phyloP scores from a whole-genome alignment of 1,140 invertebrate species.

The Globodera ellingtonae region DNA sequence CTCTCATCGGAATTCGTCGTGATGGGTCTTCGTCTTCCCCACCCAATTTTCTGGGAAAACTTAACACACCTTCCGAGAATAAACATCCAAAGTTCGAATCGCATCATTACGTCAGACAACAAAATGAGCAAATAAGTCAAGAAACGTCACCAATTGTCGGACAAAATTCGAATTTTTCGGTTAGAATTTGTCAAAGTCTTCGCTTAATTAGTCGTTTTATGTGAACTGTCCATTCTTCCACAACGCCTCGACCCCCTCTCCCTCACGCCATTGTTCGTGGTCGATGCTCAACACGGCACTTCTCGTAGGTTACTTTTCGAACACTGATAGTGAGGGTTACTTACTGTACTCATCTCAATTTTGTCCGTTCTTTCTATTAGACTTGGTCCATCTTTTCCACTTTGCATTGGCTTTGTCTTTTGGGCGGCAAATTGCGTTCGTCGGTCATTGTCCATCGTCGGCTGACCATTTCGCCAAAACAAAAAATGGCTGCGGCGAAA shows the following conservation, averaged over 20 bases:
- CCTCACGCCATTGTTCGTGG: neutral
- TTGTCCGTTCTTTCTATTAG: neutral
- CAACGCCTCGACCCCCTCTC: neutral
- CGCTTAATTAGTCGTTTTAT: neutral
- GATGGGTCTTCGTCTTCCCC: neutral
- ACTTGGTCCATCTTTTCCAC: slow-evolving; percentile 3
- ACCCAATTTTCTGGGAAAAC: neutral
- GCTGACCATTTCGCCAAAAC: slow-evolving; percentile 6
- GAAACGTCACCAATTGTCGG: neutral
- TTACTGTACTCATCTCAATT: neutral
- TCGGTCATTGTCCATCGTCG: neutral
- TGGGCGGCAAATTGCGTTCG: neutral
- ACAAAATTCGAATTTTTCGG: neutral
- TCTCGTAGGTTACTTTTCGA: neutral
- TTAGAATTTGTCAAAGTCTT: neutral
- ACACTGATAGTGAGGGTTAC: too few relatives aligned
- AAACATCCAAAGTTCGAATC: neutral
- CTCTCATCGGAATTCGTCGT: neutral
- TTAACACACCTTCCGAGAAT: neutral
- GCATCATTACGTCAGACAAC: too few relatives aligned
- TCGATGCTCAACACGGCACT: slow-evolving; percentile 10
- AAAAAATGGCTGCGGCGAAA: neutral
- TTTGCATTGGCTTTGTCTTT: slow-evolving; percentile 13
- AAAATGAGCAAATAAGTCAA: neutral
- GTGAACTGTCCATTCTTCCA: neutral